Conservation (phyloP, 2,797 vertebrate genomes). For the Glossophaga mutica region DNA sequence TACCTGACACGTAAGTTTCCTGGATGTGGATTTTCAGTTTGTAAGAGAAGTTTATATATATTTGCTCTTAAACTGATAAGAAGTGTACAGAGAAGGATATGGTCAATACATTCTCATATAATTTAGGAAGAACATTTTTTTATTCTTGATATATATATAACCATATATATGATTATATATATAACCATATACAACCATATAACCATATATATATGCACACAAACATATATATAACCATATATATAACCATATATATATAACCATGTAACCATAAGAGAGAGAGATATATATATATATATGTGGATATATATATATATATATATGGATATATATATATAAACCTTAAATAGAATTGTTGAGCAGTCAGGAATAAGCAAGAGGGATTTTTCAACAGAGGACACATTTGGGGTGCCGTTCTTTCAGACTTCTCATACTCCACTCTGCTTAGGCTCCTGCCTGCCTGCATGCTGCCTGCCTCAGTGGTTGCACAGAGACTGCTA, state of each 20-base stretch:
- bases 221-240: too few species aligned
- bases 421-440: not conserved
- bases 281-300: too few species aligned
- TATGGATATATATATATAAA: not conserved
- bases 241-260: too few species aligned
- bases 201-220: too few species aligned
- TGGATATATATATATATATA: too few species aligned
- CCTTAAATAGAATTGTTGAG: not conserved
- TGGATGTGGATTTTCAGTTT: not conserved
- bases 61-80: not conserved
- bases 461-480: not conserved
- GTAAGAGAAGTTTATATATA: not conserved
- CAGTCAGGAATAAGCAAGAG: not conserved
- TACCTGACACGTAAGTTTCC: not conserved
- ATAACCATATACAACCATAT: too few species aligned
- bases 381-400: not conserved
- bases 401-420: not conserved
- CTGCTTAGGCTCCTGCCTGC: not conserved
- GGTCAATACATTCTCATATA: not conserved
- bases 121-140: conserved; percentile 17
- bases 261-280: too few species aligned
- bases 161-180: too few species aligned
- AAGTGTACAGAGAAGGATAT: not conserved
- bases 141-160: not conserved
- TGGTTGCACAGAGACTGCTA: not conserved